Conservation (phyloP, 2,797 vertebrate genomes). For the Labeo calbasu region DNA sequence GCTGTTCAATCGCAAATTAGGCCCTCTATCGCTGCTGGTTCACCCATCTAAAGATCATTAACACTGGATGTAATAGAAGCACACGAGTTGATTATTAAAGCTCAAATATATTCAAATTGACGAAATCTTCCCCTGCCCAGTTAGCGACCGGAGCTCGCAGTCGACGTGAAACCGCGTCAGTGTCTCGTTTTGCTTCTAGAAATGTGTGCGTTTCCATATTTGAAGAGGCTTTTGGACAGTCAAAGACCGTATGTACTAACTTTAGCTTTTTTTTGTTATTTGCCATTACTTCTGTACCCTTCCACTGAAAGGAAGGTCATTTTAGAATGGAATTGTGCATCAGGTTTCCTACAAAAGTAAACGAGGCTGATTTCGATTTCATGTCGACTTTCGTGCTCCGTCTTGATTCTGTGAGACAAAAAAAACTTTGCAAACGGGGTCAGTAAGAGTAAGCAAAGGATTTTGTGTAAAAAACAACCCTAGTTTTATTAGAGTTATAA, state of each 20-base stretch:
- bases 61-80: neutral
- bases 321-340: neutral
- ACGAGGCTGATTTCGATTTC: neutral
- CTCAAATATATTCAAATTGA: neutral
- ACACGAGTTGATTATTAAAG: neutral
- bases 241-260: neutral
- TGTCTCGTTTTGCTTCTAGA: neutral
- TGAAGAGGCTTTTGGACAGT: neutral
- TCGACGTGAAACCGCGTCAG: neutral
- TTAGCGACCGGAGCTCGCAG: neutral
- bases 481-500: constrained; percentile 29
- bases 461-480: neutral
- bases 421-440: neutral
- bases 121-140: neutral
- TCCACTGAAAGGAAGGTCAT: neutral
- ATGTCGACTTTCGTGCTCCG: neutral
- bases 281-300: neutral
- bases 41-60: neutral
- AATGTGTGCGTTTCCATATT: neutral
- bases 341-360: neutral
- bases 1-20: neutral
- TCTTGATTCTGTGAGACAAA: neutral
- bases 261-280: neutral
- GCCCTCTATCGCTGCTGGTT: neutral
- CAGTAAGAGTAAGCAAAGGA: neutral